Base-by-base conservation (phyloP, 2,797 vertebrate genomes). In the Benthosema pterotum region DNA sequence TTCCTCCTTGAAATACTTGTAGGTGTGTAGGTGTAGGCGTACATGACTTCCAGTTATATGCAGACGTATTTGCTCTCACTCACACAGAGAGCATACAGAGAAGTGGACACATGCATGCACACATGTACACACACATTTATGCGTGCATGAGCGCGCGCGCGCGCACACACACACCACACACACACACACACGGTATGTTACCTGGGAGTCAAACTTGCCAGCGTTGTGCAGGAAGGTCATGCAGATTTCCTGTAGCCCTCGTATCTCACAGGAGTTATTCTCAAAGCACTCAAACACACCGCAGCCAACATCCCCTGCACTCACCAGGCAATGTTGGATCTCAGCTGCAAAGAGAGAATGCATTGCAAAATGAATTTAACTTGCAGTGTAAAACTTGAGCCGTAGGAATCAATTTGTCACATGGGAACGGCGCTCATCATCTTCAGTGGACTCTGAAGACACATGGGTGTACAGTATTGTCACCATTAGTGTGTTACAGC, bases 181-280 rank as follows among this genome's bases (percentile, higher is more conserved):
- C 32, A 7, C 25, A 14, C 59, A 43, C 22, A 13, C 14, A 25
- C 22, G 32, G 71, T 83, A 76, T 72, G 75, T 91, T 97, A 99
- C 98, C 98, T 99, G 98, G 84, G 98, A 96, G 91, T 99, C 98
- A 60, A 99, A 99, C 93, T 98, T 98, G 89, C 98, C 98, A 88
- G 98, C 98, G 75, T 99, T 98, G 94, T 99, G 98, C 72, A 99
- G 93, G 88, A 99, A 99, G 11, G 94, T 97, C 96, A 98, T 95
- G 91, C 98, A 99, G 91, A 99, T 99, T 88, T 98, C 96, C 78
- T 98, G 97, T 63, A 99, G 93, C 77, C 98, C 98, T 74, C 94
- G 95, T 84, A 99, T 99, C 91, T 99, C 97, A 25, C 98, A 99
- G 57, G 98, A 99, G 92, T 99, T 99, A 92, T 99, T 99, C 91